Evolutionary conservation across 2,888 invertebrate species (phyloP), one percentile per base, ranked within the genome.

Genomic region (Listrodromus nycthemerus): DNA sequence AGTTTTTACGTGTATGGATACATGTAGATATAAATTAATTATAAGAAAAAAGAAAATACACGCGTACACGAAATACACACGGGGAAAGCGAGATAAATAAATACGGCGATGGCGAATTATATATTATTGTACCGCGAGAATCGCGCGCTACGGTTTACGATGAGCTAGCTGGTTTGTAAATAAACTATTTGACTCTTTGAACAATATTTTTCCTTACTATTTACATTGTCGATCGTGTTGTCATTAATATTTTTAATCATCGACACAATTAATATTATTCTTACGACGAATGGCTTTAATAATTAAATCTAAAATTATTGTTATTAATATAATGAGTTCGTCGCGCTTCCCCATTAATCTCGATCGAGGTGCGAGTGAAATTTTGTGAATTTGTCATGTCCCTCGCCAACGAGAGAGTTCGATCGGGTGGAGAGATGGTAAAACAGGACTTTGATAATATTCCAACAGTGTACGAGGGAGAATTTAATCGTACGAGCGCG

Each of bases 141-240:
- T 90, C 88, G 88, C 89, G 88, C 88, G 91, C 90, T 92, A 90
- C 90, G 90, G 90, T 92, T 92, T 91, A 92, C 90, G 91, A 92
- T 89, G 91, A 92, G 90, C 90, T 92, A 92, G 92, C 92, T 92
- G 92, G 91, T 92, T 93, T 93, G 93, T 93, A 93, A 93, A 93
- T 93, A 93, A 92, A 93, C 91, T 91, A 93, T 92, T 93, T 92
- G 92, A 93, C 91, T 93, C 93, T 93, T 93, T 93, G 90, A 93
- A 89, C 61, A 82, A 78, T 77, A 52, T 48, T 10, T 24, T 80
- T 19, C 30, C 3, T 58, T 58, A 1, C 16, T 5, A 45, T 73
- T 58, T 61, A 41, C 13, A 70, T 0, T 27, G 1, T 19, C 0
- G 1, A 30, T n/a, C 6, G 13, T 58, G 30, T 24, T 30, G n/a